These are phyloP conservation scores for Clarias platycephalus DNA, from an alignment of 2,797 vertebrate genomes.

Conservation along the genomic window DNA sequence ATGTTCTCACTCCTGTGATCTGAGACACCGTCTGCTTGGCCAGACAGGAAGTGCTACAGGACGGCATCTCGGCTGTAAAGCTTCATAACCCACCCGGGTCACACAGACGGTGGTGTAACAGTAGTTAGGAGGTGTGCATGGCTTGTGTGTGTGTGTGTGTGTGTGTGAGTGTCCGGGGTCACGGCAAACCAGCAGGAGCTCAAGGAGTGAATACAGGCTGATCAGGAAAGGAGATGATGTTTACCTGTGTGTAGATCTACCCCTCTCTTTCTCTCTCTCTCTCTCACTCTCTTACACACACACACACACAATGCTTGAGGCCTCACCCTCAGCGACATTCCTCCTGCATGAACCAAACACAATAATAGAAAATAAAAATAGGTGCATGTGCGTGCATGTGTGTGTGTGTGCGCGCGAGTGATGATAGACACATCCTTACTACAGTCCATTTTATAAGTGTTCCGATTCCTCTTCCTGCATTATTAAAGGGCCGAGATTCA, in stretches of 20 bases:
- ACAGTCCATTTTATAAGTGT: not conserved
- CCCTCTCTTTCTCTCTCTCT: not conserved
- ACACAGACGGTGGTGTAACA: not conserved
- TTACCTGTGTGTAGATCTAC: not conserved
- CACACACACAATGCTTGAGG: conserved; percentile 15
- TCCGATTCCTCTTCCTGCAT: not conserved
- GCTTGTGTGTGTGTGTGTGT: not conserved
- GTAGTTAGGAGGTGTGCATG: not conserved
- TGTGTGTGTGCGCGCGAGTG: not conserved
- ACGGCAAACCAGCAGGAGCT: not conserved
- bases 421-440: conserved; percentile 6
- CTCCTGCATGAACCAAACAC: conserved; percentile 9
- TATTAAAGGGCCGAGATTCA: not conserved
- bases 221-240: not conserved
- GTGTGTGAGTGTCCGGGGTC: not conserved
- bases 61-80: not conserved
- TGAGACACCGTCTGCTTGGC: not conserved
- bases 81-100: not conserved
- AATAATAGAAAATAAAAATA: conserved; percentile 27
- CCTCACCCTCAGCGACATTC: not conserved
- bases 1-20: not conserved
- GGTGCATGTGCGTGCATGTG: not conserved
- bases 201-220: not conserved
- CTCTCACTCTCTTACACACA: conserved; percentile 4
- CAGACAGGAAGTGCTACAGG: conserved; percentile 4